Base-by-base conservation (phyloP, 2,888 invertebrate species). In the Tiphia femorata region DNA sequence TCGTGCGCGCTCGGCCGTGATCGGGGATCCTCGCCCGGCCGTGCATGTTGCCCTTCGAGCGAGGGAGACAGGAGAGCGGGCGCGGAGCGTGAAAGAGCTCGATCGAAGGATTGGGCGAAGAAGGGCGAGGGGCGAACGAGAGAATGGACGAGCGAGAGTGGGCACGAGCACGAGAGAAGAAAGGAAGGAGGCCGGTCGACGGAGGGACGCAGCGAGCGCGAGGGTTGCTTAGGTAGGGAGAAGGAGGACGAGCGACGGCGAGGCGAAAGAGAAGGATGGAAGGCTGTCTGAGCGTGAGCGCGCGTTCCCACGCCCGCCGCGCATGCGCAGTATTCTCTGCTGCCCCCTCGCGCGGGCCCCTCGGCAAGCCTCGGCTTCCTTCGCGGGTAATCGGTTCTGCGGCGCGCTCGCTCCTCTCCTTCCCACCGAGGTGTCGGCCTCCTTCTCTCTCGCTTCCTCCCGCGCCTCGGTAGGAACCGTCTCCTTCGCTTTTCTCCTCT, bases 291-390 rank as follows among this genome's bases (percentile, higher is more conserved):
- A 75, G 73, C 75, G 69, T 68, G 72, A 75, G 73, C 77, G 72
- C 64, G 63, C 79, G 80, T 81, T 81, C 81, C 80, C 81, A 80
- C 81, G 80, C 73, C 77, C 66, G 68, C 52, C 61, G 78, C 79
- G 77, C 80, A 77, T 77, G 79, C 79, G 78, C 77, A 57, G 35
- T 19, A 21, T 50, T 21, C 47, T 55, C 41, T 49, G 37, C 55
- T 46, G 46, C 48, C 21, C 54, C 54, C 58, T n/a, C 59, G 58
- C 53, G n/a, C 47, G 37, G 33, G 21, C 49, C 57, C 43, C 57
- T 47, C 58, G 54, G 48, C 46, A 35, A 54, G 52, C 59, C 62
- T 62, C 55, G 54, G 41, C 49, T 57, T 63, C 60, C 59, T 52
- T 48, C 58, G 53, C 42, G 37, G 35, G 69, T 67, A 69, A 68